Evolutionary conservation across 2,113 vertebrate genomes (phyloP).

Genomic region (Hiodon tergisus): DNA sequence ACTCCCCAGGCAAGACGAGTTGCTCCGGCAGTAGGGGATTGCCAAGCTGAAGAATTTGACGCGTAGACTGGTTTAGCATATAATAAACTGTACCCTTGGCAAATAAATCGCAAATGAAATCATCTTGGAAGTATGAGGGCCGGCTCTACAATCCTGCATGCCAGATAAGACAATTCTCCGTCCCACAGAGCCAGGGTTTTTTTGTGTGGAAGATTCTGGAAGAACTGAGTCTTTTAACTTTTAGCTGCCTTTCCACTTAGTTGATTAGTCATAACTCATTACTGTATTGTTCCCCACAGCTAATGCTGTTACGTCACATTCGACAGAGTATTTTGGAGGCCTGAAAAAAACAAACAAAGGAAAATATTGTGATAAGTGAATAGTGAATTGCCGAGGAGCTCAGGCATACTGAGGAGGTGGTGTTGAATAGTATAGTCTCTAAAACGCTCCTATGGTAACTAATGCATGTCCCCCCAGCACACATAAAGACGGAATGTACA

Average conservation of each 20-base stretch:
- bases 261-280: too few species aligned
- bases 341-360: too few species aligned
- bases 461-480: too few species aligned
- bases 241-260: not conserved
- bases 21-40: slow-evolving; percentile 13
- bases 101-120: slow-evolving; percentile 37
- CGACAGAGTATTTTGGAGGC: too few species aligned
- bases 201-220: not conserved
- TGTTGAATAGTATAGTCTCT: too few species aligned
- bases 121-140: slow-evolving; percentile 41
- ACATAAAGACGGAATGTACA: not conserved
- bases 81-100: slow-evolving; percentile 38
- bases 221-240: not conserved
- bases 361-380: too few species aligned
- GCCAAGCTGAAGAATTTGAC: slow-evolving; percentile 27
- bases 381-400: too few species aligned
- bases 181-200: slow-evolving; percentile 14
- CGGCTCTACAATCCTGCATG: slow-evolving; percentile 9
- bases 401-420: too few species aligned
- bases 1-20: not conserved
- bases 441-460: not conserved
- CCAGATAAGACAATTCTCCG: slow-evolving; percentile 5
- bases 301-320: too few species aligned
- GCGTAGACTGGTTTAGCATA: slow-evolving; percentile 29
- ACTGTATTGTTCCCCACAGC: too few species aligned